These are phyloP conservation scores for Phytoseiulus persimilis DNA, from an alignment of 2,888 invertebrate genomes.

Conservation along the genomic window DNA sequence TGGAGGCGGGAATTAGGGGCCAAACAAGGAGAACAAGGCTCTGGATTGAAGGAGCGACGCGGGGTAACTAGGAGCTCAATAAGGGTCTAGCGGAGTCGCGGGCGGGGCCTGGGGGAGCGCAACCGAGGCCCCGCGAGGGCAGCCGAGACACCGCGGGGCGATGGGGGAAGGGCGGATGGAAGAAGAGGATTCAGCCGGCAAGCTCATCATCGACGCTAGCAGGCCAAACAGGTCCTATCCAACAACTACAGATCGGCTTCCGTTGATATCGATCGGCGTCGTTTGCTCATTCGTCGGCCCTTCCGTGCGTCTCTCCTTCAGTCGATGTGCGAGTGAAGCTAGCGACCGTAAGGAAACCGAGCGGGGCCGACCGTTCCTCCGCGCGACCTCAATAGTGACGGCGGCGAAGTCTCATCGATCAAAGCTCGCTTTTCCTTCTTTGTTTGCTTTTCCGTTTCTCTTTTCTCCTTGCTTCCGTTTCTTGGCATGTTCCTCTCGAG, in stretches of 20 bases:
- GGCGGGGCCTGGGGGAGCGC: background rate
- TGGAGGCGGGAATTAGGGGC: background rate
- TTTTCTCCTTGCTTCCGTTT: background rate
- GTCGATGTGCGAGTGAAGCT: background rate
- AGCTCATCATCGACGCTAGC: background rate
- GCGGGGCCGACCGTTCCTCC: background rate
- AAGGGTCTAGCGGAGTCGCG: background rate
- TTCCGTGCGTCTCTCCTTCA: background rate
- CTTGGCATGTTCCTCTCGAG: background rate
- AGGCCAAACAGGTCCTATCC: background rate
- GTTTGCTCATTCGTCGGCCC: background rate
- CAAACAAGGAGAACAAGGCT: background rate
- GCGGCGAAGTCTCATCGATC: background rate
- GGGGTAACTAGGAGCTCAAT: background rate
- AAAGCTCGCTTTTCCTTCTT: background rate
- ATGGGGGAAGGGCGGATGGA: background rate
- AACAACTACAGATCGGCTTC: background rate
- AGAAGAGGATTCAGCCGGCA: background rate
- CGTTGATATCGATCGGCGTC: constrained; percentile 5
- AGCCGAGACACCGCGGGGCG: background rate
- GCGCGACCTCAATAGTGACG: background rate
- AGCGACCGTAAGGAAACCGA: background rate
- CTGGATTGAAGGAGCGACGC: background rate
- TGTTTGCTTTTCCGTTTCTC: background rate
- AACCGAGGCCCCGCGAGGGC: background rate